These are phyloP conservation scores for Lasioglossum oenotherae DNA, from an alignment of 2,888 invertebrate species.

Conservation along the genomic window DNA sequence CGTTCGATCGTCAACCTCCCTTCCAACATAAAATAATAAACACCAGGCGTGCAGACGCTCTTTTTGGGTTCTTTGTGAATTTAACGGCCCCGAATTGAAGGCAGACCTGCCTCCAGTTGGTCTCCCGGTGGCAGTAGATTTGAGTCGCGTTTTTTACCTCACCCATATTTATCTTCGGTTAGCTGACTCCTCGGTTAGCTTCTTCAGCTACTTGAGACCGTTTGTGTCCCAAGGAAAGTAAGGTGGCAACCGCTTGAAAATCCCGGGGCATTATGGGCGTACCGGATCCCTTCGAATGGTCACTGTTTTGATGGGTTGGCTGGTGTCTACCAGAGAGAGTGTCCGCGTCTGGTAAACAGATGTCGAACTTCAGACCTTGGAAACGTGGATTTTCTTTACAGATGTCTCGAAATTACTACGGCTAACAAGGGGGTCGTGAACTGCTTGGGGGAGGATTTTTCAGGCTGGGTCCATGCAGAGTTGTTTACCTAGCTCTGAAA, in stretches of 20 bases:
- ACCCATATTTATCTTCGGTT: slow-evolving; percentile 14
- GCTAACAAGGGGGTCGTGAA: slow-evolving; percentile 4
- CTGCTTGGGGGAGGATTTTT: background rate
- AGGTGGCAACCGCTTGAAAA: slow-evolving; percentile 16
- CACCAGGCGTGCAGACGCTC: background rate
- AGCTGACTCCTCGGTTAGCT: background rate
- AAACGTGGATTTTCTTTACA: slow-evolving; percentile 17
- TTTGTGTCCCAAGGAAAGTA: background rate
- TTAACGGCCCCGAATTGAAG: background rate
- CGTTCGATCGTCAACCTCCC: too few species aligned
- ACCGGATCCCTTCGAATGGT: slow-evolving; percentile 3
- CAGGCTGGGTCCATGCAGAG: background rate
- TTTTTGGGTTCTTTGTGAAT: background rate
- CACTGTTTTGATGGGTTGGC: slow-evolving; percentile 18
- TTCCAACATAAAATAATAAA: background rate
- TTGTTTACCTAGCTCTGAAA: background rate
- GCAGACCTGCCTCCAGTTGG: background rate
- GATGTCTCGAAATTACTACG: slow-evolving; percentile 6
- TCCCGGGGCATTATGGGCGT: background rate
- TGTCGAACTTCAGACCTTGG: slow-evolving; percentile 8
- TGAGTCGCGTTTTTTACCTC: background rate
- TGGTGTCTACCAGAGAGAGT: slow-evolving; percentile 7
- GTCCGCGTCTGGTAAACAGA: slow-evolving; percentile 20
- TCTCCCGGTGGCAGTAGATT: background rate
- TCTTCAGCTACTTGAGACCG: background rate